Evolutionary conservation across 2,888 invertebrate genomes (phyloP), one percentile per base, ranked within the genome.

Genomic region (Clitarchus hookeri): DNA sequence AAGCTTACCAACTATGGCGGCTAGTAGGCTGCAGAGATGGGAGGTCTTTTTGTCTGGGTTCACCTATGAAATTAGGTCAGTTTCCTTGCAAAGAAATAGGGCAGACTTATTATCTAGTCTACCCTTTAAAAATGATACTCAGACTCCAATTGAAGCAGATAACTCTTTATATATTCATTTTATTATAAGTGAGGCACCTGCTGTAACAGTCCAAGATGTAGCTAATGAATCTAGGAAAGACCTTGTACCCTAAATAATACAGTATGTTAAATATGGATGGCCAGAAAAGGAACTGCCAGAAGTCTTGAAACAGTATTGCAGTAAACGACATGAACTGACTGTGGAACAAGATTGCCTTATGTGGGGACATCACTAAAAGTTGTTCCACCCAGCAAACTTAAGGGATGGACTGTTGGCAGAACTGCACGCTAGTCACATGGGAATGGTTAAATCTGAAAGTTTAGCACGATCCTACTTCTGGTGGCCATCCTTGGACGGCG

Each of bases 341-440:
- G 8, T 79, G 12, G 25, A 79, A 79, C 12, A 6, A 79, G 79
- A 79, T n/a, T n/a, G 16, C 9, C 44, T 48, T 13, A n/a, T 54
- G 26, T 26, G 53, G 84, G 85, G 78, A 26, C 19, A 78, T 85
- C 16, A 77, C 77, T 19, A 11, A 4, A n/a, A n/a, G 6, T 78
- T 2, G 25, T 85, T n/a, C 85, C 85, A 13, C 12, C 23, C n/a
- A n/a, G n/a, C n/a, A 3, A 36, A 23, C 16, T 19, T 85, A 16
- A 19, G 79, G 36, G 8, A 9, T 13, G 23, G 6, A 6, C 11
- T 85, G 36, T 0, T 26, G 8, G 6, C 19, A 85, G 8, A 79
- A 16, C 36, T 85, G 36, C 85, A 85, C n/a, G 27, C n/a, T 27
- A 65, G 23, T 0, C 78, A 85, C 26, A 26, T 36, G 79, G 85